phyloP scores from a whole-genome alignment of 2,797 vertebrate species.

The Acanthiza pusilla region DNA sequence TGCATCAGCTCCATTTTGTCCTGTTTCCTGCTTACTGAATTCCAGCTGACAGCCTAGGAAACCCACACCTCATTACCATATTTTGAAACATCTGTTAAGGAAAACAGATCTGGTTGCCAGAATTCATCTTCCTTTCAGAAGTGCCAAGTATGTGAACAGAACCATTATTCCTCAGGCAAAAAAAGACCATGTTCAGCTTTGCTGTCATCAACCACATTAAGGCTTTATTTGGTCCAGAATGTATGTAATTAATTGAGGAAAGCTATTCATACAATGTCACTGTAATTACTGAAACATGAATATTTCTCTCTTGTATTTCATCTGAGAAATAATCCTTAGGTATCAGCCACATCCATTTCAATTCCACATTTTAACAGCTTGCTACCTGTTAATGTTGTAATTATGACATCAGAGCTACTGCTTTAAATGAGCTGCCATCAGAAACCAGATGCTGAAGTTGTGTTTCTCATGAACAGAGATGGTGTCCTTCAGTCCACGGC shows the following conservation, averaged over 20 bases:
- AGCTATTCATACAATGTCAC: not conserved
- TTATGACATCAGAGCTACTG: not conserved
- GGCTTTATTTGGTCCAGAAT: not conserved
- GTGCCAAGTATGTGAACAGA: not conserved
- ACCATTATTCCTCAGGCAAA: not conserved
- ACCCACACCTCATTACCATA: conserved; percentile 38
- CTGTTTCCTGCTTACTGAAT: conserved; percentile 15
- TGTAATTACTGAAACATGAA: not conserved
- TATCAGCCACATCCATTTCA: not conserved
- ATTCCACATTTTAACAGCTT: not conserved
- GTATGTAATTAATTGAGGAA: not conserved
- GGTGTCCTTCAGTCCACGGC: not conserved
- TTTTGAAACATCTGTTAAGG: conserved; percentile 50
- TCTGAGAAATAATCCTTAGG: not conserved
- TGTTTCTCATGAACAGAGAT: not conserved
- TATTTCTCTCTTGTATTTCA: not conserved
- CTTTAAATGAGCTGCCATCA: not conserved
- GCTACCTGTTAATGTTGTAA: not conserved
- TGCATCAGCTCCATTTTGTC: conserved; percentile 1
- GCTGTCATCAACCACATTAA: not conserved
- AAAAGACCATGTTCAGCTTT: not conserved
- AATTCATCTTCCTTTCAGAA: conserved; percentile 28
- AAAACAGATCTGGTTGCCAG: conserved; percentile 13
- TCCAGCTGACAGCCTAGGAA: conserved; percentile 47
- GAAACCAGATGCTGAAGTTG: not conserved